phyloP scores from a whole-genome alignment of 2,797 vertebrate genomes.

The Poecilia wingei region DNA sequence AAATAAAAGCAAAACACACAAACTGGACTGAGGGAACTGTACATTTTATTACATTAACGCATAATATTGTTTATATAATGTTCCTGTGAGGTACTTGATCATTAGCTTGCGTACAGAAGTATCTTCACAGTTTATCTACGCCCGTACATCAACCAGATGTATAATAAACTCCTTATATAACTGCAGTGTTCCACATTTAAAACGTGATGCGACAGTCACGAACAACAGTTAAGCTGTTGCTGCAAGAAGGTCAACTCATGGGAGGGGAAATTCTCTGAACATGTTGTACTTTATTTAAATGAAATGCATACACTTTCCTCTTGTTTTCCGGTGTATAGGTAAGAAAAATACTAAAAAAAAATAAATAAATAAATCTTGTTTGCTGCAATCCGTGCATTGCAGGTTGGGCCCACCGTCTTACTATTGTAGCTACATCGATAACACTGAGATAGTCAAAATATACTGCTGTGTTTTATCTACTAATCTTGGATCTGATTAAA shows the following conservation, averaged over 20 bases:
- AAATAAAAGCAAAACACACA: neutral
- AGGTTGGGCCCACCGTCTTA: slow-evolving; percentile 42
- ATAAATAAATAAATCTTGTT: neutral
- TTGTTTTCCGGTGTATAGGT: neutral
- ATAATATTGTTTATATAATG: slow-evolving; percentile 2
- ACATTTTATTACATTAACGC: neutral
- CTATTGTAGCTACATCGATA: slow-evolving; percentile 38
- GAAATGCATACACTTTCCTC: neutral
- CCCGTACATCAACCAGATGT: neutral
- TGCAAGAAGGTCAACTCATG: slow-evolving; percentile 37
- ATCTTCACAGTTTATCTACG: neutral
- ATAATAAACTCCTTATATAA: neutral
- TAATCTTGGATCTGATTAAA: neutral
- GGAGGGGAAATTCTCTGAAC: neutral
- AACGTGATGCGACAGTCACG: slow-evolving; percentile 10
- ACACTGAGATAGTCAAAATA: neutral
- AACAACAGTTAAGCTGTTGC: slow-evolving; percentile 22
- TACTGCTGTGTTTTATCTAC: neutral
- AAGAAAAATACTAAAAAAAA: neutral
- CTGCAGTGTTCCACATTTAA: neutral
- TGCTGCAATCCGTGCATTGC: slow-evolving; percentile 13
- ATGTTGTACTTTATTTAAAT: neutral
- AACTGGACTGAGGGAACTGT: neutral
- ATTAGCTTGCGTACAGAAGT: neutral
- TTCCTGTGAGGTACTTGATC: slow-evolving; percentile 3